Percentiles rank a stretch among this genome's conserved stretches.
phyloP scores from a whole-genome alignment of 2,113 vertebrate species.

The Bos javanicus region DNA sequence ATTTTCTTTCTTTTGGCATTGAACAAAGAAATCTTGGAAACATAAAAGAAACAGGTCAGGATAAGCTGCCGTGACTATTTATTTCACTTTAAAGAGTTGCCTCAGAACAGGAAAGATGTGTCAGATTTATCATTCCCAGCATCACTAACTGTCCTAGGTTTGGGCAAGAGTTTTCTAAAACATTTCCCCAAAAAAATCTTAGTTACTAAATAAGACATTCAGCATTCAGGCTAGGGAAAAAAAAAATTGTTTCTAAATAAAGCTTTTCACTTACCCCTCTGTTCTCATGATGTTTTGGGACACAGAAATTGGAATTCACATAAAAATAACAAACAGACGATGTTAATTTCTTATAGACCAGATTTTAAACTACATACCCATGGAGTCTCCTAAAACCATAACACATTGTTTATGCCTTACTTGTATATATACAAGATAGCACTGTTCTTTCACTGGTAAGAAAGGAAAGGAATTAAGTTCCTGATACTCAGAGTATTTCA shows the following conservation, averaged over 20 bases:
- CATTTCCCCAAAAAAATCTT: not conserved
- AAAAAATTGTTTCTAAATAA: not conserved
- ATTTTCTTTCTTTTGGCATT: constrained; percentile 2
- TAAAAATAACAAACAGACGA: not conserved
- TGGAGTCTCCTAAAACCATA: not conserved
- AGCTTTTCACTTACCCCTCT: not conserved
- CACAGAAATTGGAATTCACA: not conserved
- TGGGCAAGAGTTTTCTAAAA: constrained; percentile 33
- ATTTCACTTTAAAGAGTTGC: constrained; percentile 20
- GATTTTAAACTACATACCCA: not conserved
- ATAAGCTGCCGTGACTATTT: not conserved
- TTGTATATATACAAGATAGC: not conserved
- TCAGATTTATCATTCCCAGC: not conserved
- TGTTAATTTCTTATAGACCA: not conserved
- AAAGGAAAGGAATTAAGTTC: not conserved
- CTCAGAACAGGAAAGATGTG: not conserved
- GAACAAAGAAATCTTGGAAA: not conserved
- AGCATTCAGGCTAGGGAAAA: not conserved
- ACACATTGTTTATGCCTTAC: not conserved
- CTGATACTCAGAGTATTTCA: not conserved
- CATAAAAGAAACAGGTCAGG: constrained; percentile 39
- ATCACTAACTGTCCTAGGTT: not conserved
- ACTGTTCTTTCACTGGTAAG: not conserved
- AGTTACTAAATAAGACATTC: not conserved
- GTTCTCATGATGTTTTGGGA: not conserved